Conservation (phyloP, 1,140 invertebrate species). For the Pollicipes pollicipes region DNA sequence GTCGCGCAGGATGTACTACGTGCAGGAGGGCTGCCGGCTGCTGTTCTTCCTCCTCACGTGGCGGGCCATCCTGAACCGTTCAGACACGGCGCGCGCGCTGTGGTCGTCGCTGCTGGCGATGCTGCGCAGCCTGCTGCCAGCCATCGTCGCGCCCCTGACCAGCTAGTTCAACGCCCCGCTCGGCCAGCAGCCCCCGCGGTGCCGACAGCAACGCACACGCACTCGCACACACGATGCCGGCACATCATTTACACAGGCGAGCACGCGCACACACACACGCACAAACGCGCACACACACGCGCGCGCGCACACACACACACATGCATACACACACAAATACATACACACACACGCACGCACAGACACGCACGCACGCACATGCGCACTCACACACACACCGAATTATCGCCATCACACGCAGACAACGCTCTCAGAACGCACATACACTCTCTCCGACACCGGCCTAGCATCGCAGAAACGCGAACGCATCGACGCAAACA, state of each 20-base stretch:
- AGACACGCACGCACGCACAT: neutral
- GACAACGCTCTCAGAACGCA: no score
- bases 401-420: no score
- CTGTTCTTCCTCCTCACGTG: neutral
- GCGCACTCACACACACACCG: neutral
- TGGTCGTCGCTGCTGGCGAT: neutral
- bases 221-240: no score
- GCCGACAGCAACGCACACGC: no score
- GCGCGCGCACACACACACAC: no score
- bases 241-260: no score
- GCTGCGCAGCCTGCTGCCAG: neutral
- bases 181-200: no score
- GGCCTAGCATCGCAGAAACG: no score
- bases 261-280: neutral
- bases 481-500: no score
- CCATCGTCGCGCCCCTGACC: neutral
- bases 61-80: neutral
- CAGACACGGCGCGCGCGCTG: neutral
- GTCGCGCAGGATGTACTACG: constrained; percentile 2
- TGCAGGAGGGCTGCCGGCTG: neutral
- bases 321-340: no score
- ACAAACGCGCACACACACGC: neutral
- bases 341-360: no score
- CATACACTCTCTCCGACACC: no score
- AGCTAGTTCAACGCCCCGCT: neutral